phyloP scores from a whole-genome alignment of 2,797 vertebrate species.

The Scolopax bukidnonensis region DNA sequence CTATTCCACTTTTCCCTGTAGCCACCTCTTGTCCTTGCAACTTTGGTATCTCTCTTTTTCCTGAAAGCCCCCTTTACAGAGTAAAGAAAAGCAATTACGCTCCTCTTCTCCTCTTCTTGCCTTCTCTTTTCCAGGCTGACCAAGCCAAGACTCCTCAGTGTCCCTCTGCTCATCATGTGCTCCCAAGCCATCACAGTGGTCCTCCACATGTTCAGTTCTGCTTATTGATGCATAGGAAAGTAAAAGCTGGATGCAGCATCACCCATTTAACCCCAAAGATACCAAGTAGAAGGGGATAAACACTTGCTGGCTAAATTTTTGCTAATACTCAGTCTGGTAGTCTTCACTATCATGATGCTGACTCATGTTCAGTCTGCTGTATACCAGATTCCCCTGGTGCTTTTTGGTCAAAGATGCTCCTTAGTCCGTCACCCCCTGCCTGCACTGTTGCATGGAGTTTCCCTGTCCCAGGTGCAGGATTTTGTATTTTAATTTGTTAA shows the following conservation, averaged over 20 bases:
- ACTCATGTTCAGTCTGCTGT: background rate
- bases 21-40: background rate
- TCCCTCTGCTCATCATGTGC: too few relatives aligned
- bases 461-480: background rate
- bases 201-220: background rate
- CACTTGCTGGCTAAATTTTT: background rate
- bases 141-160: background rate
- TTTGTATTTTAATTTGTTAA: background rate
- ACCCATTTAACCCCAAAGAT: background rate
- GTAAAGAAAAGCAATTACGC: background rate
- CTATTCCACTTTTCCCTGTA: background rate
- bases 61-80: too few relatives aligned
- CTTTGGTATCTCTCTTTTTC: too few relatives aligned
- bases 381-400: background rate
- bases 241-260: background rate
- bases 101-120: background rate
- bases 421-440: background rate
- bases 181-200: background rate
- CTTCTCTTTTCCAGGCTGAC: background rate
- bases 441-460: background rate
- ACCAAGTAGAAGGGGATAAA: background rate
- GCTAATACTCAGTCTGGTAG: background rate
- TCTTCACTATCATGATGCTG: background rate
- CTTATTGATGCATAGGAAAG: background rate
- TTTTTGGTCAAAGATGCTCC: background rate